phyloP scores from a whole-genome alignment of 2,888 invertebrate species.

The Creontiades dilutus region DNA sequence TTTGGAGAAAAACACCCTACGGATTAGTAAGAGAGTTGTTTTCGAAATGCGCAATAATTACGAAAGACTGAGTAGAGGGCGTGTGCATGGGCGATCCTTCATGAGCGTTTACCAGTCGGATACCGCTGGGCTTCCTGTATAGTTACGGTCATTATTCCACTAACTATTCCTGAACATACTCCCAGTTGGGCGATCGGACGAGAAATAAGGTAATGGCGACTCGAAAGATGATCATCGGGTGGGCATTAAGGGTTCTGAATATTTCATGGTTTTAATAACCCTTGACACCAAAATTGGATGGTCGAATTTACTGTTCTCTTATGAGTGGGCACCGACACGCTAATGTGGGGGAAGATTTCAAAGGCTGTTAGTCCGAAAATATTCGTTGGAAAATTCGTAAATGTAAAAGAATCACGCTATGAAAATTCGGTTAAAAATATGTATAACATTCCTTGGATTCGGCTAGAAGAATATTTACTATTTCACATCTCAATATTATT shows the following conservation, averaged over 20 bases:
- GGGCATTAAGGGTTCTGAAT: neutral
- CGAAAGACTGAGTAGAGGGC: neutral
- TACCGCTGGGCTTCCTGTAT: constrained; percentile 4
- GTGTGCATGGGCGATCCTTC: neutral
- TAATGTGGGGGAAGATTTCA: too few relatives aligned
- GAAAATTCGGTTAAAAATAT: too few relatives aligned
- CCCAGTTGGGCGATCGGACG: neutral
- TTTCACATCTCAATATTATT: too few relatives aligned
- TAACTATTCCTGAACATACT: neutral
- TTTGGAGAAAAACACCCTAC: constrained; percentile 1
- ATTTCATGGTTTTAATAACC: neutral
- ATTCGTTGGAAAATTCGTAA: too few relatives aligned
- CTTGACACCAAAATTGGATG: too few relatives aligned
- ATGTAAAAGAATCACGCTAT: too few relatives aligned
- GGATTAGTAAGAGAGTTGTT: constrained; percentile 14
- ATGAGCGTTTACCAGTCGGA: neutral
- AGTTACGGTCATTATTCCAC: constrained; percentile 8
- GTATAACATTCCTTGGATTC: too few relatives aligned
- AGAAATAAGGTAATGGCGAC: neutral
- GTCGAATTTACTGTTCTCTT: too few relatives aligned
- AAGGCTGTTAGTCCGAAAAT: too few relatives aligned
- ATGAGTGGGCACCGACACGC: too few relatives aligned
- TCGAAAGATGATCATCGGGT: neutral
- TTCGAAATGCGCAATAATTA: constrained; percentile 9
- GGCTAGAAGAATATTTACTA: too few relatives aligned